Percentiles rank a stretch among this genome's conserved stretches.
Conservation (phyloP, 2,888 invertebrate species). For the Glaucopsyche alexis region DNA sequence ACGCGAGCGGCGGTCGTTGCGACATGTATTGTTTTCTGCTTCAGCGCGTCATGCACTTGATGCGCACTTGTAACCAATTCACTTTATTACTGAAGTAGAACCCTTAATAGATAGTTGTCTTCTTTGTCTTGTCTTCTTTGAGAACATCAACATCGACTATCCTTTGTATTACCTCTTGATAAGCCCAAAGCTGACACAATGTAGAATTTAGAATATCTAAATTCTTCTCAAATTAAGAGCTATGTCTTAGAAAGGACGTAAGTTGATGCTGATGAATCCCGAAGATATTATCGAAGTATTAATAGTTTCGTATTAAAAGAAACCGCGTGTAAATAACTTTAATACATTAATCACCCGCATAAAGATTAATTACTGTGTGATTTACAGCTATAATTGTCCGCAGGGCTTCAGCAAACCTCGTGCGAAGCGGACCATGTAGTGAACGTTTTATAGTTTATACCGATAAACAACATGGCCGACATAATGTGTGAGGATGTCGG, state of each 20-base stretch:
- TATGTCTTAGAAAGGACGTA: no score
- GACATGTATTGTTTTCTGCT: slow-evolving; percentile 6
- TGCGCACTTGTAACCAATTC: not conserved
- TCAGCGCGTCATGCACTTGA: not conserved
- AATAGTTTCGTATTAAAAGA: not conserved
- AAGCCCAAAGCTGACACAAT: no score
- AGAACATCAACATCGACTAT: not conserved
- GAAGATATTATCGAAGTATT: not conserved
- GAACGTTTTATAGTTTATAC: slow-evolving; percentile 46
- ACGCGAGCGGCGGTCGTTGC: not conserved
- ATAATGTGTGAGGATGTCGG: slow-evolving; percentile 59
- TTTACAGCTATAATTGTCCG: slow-evolving; percentile 28
- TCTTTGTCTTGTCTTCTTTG: no score
- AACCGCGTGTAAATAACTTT: slow-evolving; percentile 8
- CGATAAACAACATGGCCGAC: slow-evolving; percentile 59
- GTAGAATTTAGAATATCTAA: no score
- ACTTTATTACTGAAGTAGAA: not conserved
- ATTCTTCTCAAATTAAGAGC: no score
- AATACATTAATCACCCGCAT: not conserved
- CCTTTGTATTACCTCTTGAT: not conserved
- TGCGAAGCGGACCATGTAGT: slow-evolving; percentile 66
- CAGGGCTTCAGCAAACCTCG: slow-evolving; percentile 63
- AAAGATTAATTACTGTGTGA: slow-evolving; percentile 5
- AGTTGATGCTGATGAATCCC: not conserved
- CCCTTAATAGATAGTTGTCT: not conserved